These are phyloP conservation scores for Lithophane semibrunnea DNA, from an alignment of 2,888 invertebrate genomes.

Conservation along the genomic window DNA sequence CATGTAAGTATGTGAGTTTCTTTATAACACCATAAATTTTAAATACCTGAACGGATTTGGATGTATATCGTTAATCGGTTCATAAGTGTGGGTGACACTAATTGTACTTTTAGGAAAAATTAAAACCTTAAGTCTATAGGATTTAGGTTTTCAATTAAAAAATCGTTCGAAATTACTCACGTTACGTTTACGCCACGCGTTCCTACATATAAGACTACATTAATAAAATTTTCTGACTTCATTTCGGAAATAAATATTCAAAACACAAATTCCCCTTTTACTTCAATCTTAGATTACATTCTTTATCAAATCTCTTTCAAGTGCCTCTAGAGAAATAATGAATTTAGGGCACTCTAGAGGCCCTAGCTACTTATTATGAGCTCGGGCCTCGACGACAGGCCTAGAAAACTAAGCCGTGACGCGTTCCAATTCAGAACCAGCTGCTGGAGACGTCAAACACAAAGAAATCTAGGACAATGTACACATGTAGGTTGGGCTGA, in stretches of 20 bases:
- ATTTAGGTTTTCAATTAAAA: too few relatives aligned
- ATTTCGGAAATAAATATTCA: neutral
- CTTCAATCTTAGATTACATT: conserved; percentile 16
- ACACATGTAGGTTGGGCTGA: conserved; percentile 29
- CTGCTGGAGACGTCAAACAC: conserved; percentile 14
- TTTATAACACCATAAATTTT: too few relatives aligned
- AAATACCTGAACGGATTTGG: too few relatives aligned
- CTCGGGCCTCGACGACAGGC: neutral
- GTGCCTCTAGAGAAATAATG: conserved; percentile 39
- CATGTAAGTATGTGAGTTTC: too few relatives aligned
- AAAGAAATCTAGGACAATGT: conserved; percentile 50
- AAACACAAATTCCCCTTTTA: neutral
- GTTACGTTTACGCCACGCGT: too few relatives aligned
- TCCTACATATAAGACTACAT: too few relatives aligned
- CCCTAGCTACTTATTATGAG: neutral
- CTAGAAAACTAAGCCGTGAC: conserved; percentile 41
- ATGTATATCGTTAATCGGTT: too few relatives aligned
- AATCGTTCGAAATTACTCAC: too few relatives aligned
- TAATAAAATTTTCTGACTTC: neutral
- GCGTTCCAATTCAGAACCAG: conserved; percentile 44
- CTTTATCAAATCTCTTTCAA: conserved; percentile 30
- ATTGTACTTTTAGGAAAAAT: too few relatives aligned
- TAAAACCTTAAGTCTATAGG: too few relatives aligned
- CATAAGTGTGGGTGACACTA: too few relatives aligned
- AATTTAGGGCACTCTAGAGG: conserved; percentile 29